Conservation (phyloP, 2,888 invertebrate species). For the Mongoloraphidia duomilia region DNA sequence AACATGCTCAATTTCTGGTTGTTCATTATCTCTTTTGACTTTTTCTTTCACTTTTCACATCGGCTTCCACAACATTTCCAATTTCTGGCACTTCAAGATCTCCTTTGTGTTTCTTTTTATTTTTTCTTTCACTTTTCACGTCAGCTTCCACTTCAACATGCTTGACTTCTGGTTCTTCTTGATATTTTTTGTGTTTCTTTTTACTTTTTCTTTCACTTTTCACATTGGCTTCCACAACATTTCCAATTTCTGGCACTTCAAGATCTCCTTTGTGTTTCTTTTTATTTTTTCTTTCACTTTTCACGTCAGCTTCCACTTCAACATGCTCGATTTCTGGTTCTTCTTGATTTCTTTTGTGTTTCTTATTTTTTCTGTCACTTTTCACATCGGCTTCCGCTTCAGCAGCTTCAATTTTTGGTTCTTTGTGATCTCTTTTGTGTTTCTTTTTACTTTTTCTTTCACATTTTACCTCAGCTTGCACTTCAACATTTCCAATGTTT, state of each 20-base stretch:
- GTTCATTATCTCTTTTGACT: too few relatives aligned
- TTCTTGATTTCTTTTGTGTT: background rate
- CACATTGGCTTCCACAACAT: constrained; percentile 10
- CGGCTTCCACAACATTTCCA: too few relatives aligned
- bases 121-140: constrained; percentile 1
- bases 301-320: too few relatives aligned
- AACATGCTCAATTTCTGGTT: too few relatives aligned
- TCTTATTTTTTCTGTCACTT: constrained; percentile 1
- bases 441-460: background rate
- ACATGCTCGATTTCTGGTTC: too few relatives aligned
- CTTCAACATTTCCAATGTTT: constrained; percentile 9
- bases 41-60: too few relatives aligned
- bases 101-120: background rate
- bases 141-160: background rate
- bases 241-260: constrained; percentile 2
- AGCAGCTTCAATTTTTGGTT: background rate
- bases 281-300: too few relatives aligned
- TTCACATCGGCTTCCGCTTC: background rate
- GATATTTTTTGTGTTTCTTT: background rate
- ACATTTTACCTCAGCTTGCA: constrained; percentile 9
- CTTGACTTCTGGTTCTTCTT: background rate
- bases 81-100: background rate
- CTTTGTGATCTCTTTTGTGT: background rate
- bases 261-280: background rate
- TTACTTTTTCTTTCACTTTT: constrained; percentile 3